phyloP scores from a whole-genome alignment of 2,113 vertebrate species.

The Echinops telfairi region DNA sequence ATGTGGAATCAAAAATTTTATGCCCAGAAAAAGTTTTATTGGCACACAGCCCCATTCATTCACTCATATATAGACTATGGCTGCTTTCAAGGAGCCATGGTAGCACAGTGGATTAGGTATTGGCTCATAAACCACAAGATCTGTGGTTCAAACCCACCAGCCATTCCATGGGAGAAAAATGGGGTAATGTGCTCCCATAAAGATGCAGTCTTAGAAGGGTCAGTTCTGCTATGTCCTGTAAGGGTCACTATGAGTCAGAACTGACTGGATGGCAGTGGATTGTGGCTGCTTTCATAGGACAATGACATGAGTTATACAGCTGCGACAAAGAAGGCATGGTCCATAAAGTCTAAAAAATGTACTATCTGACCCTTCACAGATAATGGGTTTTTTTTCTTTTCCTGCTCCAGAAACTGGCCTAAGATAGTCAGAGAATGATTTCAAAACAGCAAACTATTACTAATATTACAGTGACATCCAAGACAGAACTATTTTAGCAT shows the following conservation, averaged over 20 bases:
- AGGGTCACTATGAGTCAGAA: too few species aligned
- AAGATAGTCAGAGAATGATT: background rate
- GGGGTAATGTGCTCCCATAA: too few species aligned
- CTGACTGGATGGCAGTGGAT: too few species aligned
- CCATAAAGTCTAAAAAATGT: conserved; percentile 34
- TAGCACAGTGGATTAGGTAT: too few species aligned
- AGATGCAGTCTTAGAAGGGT: too few species aligned
- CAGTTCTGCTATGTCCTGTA: too few species aligned
- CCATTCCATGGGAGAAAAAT: too few species aligned
- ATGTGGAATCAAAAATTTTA: conserved; percentile 30
- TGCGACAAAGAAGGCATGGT: background rate
- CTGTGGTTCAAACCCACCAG: too few species aligned
- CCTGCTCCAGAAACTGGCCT: background rate
- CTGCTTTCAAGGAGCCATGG: too few species aligned
- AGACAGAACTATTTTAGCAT: conserved; percentile 37
- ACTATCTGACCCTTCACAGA: conserved; percentile 4
- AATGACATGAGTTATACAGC: background rate
- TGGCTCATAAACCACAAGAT: too few species aligned
- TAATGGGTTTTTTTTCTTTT: background rate
- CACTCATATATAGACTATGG: background rate
- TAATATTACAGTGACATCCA: conserved; percentile 39
- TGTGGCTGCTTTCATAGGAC: background rate
- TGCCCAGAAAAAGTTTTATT: background rate
- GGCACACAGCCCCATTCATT: background rate
- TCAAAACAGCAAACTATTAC: conserved; percentile 44